Evolutionary conservation across 2,113 vertebrate genomes (phyloP), one percentile per base, ranked within the genome.

Genomic region (Rostratula benghalensis): DNA sequence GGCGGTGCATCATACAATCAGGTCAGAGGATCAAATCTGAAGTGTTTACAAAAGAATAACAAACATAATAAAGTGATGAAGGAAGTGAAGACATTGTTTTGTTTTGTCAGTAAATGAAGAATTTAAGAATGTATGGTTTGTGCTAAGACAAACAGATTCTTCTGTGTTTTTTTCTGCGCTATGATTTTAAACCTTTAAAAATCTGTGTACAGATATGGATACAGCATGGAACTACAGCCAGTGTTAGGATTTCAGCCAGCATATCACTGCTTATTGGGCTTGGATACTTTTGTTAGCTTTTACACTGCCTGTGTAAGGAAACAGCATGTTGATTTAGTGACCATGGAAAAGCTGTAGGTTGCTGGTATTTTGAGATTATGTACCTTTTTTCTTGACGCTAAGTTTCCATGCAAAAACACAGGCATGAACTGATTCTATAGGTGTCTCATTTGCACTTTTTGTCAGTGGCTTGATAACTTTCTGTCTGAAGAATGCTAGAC

Each of bases 111-210:
- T 88, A 84, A 89, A 78, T 77, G 45, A 89, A 64, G 64, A 48
- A 45, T 35, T 43, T 88, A 64, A 77, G 78, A 91, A 70, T 82
- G 61, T 57, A 10, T 94, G 56, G 19, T 88, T 94, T 64, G 37
- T 89, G 41, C 61, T 95, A 65, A 90, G 69, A 56, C 95, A 94
- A 76, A 93, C 45, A 84, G n/a, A 48, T 59, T 94, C 33, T 84
- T 33, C 46, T 89, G 57, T 91, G 86, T 33, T 20, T 84, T 88
- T 93, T 95, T 48, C 7, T 20, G 11, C 31, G 5, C 7, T 22
- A 10, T 77, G 33, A 60, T 97, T 92, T 84, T 95, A 63, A 93
- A 83, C 73, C 45, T 77, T 95, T 83, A 69, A 20, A 81, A 75
- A 43, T 87, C 64, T 92, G 56, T 31, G 33, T 61, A 65, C 9